Base-by-base conservation (phyloP, 2,113 vertebrate genomes). In the Nibea albiflora region DNA sequence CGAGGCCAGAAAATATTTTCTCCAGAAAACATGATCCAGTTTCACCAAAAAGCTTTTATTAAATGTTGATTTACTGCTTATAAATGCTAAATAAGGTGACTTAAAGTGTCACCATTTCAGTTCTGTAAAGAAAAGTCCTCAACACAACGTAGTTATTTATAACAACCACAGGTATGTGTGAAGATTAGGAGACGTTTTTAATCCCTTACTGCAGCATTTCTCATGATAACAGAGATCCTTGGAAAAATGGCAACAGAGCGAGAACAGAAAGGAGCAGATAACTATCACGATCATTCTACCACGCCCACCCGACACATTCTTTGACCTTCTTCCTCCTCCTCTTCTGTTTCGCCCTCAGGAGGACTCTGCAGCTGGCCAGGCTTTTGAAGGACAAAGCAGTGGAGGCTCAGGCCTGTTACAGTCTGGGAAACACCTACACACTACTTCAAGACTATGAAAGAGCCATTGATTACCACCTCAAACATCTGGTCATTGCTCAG, bases 401-500 rank as follows among this genome's bases (percentile, higher is more conserved):
- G 67, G 98, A 99, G 91, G 98, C 98, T 0, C 98, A 99, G 92
- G 96, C 98, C 80, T 99, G 97, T 80, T 99, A 99, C 90, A 99
- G 98, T 70, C 95, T 99, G 50, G 98, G 98, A 1, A 99, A 99
- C 95, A 99, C 98, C 0, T 96, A 98, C 89, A 99, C 98, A 2
- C 93, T 99, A 42, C 95, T 99, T 22, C 98, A 98, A 61, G 98
- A 99, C 94, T 99, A 97, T 19, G 96, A 98, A 88, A 96, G 95
- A 89, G 98, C 98, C 73, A 97, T 99, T 44, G 98, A 99, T 79
- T 99, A 97, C 90, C 98, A 99, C 42, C 90, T 98, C 82, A 99
- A 98, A 91, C 98, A 99, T 93, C 95, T 99, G 56, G 94, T 95
- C 83, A 99, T 99, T 47, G 98, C 98, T 75, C 96, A 96, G 89